Evolutionary conservation across 2,113 vertebrate genomes (phyloP).

Genomic region (Menura novaehollandiae): DNA sequence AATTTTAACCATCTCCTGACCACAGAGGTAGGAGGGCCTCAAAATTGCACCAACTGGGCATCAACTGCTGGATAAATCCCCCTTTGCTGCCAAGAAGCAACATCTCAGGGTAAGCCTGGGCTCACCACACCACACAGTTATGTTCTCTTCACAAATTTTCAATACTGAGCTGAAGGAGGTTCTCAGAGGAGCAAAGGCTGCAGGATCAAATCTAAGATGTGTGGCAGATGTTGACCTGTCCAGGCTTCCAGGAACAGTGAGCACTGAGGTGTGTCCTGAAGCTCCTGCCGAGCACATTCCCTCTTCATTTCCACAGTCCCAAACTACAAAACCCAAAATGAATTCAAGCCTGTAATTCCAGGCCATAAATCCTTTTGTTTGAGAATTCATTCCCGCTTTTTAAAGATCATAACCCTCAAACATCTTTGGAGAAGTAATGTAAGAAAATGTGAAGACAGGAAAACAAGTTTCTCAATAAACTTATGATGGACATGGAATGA

Average conservation of each 20-base stretch:
- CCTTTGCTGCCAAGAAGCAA: not conserved
- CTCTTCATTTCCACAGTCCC: not conserved
- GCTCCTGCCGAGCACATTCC: not conserved
- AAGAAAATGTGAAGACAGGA: not conserved
- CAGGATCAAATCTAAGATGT: not conserved
- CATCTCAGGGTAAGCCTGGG: not conserved
- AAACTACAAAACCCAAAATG: not conserved
- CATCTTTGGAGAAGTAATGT: not conserved
- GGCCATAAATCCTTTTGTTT: not conserved
- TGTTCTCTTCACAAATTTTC: not conserved
- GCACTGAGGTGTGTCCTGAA: not conserved
- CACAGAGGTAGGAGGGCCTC: not conserved
- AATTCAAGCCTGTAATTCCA: not conserved
- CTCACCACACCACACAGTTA: fast-evolving
- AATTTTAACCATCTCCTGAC: not conserved
- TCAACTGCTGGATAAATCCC: not conserved
- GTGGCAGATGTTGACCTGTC: not conserved
- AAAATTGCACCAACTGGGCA: not conserved
- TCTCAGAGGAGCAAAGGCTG: not conserved
- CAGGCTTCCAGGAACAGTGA: not conserved
- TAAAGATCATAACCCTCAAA: not conserved
- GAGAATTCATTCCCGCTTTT: not conserved
- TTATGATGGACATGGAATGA: not conserved
- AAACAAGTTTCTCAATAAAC: not conserved
- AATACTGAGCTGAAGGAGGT: not conserved